A percentile compares a stretch with the other conserved stretches of the same genome.
phyloP scores from a whole-genome alignment of 2,797 vertebrate species.

The Telmatherina bonti region DNA sequence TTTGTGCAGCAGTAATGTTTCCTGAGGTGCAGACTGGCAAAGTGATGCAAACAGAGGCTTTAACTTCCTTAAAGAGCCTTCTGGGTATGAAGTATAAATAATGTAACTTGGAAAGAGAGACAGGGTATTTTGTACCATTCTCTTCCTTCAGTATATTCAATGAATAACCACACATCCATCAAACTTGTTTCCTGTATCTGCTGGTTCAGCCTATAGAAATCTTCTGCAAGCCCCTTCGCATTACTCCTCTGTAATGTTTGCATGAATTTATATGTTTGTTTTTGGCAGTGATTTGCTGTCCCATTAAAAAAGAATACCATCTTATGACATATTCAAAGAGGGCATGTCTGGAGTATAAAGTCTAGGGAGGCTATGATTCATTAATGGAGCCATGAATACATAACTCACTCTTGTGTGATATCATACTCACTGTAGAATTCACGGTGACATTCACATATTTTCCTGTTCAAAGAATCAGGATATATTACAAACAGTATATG shows the following conservation, averaged over 20 bases:
- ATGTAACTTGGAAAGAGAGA: slow-evolving; percentile 58
- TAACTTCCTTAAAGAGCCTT: slow-evolving; percentile 73
- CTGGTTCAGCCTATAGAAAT: not conserved
- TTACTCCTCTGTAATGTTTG: slow-evolving; percentile 25
- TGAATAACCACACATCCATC: slow-evolving; percentile 1
- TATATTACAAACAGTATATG: slow-evolving; percentile 55
- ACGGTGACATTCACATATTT: slow-evolving; percentile 63
- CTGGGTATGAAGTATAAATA: slow-evolving; percentile 76
- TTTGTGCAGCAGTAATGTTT: slow-evolving; percentile 36
- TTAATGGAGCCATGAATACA: slow-evolving; percentile 81
- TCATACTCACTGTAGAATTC: slow-evolving; percentile 67
- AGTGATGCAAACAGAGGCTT: slow-evolving; percentile 67
- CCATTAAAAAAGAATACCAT: slow-evolving; percentile 74
- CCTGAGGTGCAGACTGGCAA: slow-evolving; percentile 44
- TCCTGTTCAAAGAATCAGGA: slow-evolving; percentile 57
- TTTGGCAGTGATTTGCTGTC: slow-evolving; percentile 62
- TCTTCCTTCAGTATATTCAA: slow-evolving; percentile 24
- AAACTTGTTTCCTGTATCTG: not conserved
- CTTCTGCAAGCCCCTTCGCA: slow-evolving; percentile 6
- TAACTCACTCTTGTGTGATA: slow-evolving; percentile 75
- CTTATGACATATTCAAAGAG: slow-evolving; percentile 80
- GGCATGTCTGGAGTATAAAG: slow-evolving; percentile 77
- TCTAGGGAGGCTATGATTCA: slow-evolving; percentile 79
- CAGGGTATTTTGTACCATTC: slow-evolving; percentile 41
- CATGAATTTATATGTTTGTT: slow-evolving; percentile 61